Percentiles rank a stretch among this genome's conserved stretches.
Conservation (phyloP, 2,888 invertebrate species). For the Drosophila anceps region DNA sequence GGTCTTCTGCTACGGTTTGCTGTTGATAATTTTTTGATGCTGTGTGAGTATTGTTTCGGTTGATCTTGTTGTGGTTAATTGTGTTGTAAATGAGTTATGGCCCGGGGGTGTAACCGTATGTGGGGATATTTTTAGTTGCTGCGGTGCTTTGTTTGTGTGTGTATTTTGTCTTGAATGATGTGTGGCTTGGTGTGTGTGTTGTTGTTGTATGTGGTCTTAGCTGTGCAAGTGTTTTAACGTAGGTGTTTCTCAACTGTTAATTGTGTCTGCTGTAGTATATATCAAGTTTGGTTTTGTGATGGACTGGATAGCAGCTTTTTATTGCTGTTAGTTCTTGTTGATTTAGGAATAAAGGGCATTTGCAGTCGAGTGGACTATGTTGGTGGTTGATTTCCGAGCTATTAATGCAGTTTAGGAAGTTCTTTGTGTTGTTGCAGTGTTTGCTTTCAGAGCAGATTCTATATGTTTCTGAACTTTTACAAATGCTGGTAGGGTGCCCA, state of each 20-base stretch:
- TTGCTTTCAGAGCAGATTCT: too few relatives aligned
- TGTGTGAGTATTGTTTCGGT: too few relatives aligned
- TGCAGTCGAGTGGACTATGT: not conserved
- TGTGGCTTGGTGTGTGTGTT: not conserved
- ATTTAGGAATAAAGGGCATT: not conserved
- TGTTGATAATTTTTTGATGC: too few relatives aligned
- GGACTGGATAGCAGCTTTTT: not conserved
- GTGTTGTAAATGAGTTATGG: too few relatives aligned
- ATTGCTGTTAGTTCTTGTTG: not conserved
- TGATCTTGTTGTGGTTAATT: too few relatives aligned
- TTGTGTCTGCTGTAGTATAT: not conserved
- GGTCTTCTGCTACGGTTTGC: too few relatives aligned
- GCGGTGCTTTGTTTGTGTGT: not conserved
- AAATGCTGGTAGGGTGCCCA: too few relatives aligned
- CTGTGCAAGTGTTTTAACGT: not conserved
- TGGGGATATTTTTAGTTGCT: not conserved
- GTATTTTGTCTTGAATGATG: not conserved
- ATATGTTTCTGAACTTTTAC: too few relatives aligned
- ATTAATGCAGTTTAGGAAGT: too few relatives aligned
- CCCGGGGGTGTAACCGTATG: too few relatives aligned
- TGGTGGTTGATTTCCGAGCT: not conserved
- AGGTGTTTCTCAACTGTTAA: not conserved
- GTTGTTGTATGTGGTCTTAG: not conserved
- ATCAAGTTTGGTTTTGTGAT: not conserved
- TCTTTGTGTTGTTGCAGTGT: too few relatives aligned